phyloP scores from a whole-genome alignment of 2,888 invertebrate genomes.

The Noctua janthe region DNA sequence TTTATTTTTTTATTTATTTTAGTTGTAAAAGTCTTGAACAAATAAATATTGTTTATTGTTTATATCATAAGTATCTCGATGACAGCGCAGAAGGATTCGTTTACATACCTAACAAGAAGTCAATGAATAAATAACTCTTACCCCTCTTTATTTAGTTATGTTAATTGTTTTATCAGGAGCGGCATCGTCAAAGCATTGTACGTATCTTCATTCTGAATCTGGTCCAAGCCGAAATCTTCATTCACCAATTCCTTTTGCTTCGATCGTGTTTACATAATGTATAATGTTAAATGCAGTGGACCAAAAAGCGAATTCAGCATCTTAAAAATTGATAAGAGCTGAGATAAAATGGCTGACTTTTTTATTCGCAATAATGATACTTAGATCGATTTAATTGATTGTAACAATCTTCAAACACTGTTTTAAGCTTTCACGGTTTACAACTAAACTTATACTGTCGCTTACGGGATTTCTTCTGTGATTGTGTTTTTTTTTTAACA shows the following conservation, averaged over 20 bases:
- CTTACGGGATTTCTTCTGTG: no score
- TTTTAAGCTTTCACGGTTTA: no score
- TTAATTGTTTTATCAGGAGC: constrained; percentile 62
- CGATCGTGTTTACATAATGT: constrained; percentile 40
- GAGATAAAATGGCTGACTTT: constrained; percentile 4
- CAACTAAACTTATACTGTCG: no score
- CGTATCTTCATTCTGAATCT: constrained; percentile 55
- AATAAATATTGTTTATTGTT: no score
- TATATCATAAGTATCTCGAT: background rate
- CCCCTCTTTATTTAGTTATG: constrained; percentile 59
- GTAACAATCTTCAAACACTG: background rate
- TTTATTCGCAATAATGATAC: background rate
- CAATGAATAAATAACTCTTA: constrained; percentile 57
- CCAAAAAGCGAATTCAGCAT: constrained; percentile 32
- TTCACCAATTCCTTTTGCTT: constrained; percentile 50
- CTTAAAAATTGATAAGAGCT: constrained; percentile 22
- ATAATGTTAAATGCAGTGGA: constrained; percentile 29
- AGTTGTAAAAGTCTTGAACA: no score
- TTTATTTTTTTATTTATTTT: no score
- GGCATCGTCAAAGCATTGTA: constrained; percentile 57
- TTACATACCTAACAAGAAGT: constrained; percentile 46
- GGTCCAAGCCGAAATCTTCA: constrained; percentile 60
- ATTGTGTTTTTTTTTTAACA: no score
- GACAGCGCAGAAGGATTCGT: background rate
- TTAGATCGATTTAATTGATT: background rate